Percentiles rank a stretch among this genome's conserved stretches.
These are phyloP conservation scores for Nineta flava DNA, from an alignment of 2,888 invertebrate genomes.

Conservation along the genomic window DNA sequence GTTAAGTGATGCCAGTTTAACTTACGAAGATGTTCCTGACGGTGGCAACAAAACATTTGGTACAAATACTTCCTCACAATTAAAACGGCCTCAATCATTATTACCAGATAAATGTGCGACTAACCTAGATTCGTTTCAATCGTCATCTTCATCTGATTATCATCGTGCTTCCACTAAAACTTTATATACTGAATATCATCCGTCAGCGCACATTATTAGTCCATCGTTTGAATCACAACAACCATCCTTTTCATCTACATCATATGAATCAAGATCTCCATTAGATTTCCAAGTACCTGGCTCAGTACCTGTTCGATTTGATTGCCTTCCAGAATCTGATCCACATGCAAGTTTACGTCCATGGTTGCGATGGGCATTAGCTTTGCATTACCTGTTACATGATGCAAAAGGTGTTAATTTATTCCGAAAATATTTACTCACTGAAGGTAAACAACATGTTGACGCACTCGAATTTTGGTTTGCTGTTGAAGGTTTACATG, in stretches of 20 bases:
- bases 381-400: conserved; percentile 66
- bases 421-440: conserved; percentile 68
- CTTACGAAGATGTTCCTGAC: conserved; percentile 1
- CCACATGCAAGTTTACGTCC: conserved; percentile 34
- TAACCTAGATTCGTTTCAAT: neutral
- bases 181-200: neutral
- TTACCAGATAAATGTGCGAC: neutral
- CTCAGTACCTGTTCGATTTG: conserved; percentile 3
- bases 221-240: neutral
- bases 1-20: neutral
- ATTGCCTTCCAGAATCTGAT: conserved; percentile 4
- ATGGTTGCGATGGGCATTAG: conserved; percentile 80
- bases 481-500: conserved; percentile 77
- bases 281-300: conserved; percentile 6
- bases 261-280: conserved; percentile 2
- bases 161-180: neutral
- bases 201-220: neutral
- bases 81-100: neutral
- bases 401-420: conserved; percentile 81
- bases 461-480: conserved; percentile 86
- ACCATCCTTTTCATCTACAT: conserved; percentile 17
- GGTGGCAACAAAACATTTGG: neutral
- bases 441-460: conserved; percentile 61
- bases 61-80: neutral
- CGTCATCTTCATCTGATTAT: neutral